Conservation (phyloP, 2,113 vertebrate genomes). For the Lontra canadensis region DNA sequence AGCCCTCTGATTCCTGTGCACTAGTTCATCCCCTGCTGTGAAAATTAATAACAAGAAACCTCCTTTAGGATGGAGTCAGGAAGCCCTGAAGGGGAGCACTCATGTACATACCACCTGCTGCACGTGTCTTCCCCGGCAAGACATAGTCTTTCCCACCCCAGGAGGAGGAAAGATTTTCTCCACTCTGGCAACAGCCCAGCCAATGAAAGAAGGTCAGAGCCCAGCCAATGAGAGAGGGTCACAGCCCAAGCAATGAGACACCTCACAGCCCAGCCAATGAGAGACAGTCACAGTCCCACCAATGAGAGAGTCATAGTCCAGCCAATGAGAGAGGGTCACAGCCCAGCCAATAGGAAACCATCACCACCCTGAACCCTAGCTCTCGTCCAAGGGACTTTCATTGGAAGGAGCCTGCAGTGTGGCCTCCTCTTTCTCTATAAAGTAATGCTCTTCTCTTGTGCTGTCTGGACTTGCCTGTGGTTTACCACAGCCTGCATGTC, state of each 20-base stretch:
- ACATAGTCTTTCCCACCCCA: background rate
- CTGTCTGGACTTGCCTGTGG: background rate
- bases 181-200: background rate
- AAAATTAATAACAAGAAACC: background rate
- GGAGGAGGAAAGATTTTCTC: background rate
- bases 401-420: background rate
- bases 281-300: background rate
- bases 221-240: background rate
- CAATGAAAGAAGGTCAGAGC: background rate
- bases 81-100: background rate
- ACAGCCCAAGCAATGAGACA: background rate
- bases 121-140: rapidly evolving
- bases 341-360: background rate
- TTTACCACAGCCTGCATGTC: background rate
- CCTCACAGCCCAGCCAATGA: background rate
- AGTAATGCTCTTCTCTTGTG: background rate
- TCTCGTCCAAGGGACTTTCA: background rate
- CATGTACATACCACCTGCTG: too few relatives aligned
- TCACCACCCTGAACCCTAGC: background rate
- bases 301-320: too few relatives aligned
- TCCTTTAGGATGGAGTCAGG: background rate
- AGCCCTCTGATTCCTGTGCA: too few relatives aligned
- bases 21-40: background rate
- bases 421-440: background rate
- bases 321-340: background rate